Base-by-base conservation (phyloP, 2,888 invertebrate species). In the Xylocampa areola region DNA sequence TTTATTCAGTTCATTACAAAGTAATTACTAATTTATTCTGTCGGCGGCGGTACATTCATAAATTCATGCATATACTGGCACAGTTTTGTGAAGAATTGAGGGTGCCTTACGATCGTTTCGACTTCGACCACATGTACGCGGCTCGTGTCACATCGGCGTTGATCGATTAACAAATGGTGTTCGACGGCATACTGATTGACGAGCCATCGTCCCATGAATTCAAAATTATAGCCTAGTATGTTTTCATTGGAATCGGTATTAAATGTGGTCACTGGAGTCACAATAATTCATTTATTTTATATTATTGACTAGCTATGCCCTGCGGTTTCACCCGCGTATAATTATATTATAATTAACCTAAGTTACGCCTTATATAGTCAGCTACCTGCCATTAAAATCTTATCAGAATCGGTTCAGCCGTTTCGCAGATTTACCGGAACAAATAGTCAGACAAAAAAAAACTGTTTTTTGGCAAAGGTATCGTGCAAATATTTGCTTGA, bases 141-240 rank as follows among this genome's bases (percentile, higher is more conserved):
- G 50, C 50, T 49, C 60, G 44, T 49, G 41, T 50, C 60, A 62
- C 59, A 49, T 60, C 37, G 41, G 54, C 63, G 48, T 62, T 48
- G 47, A 57, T 55, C 50, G 62, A 65, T 63, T 67, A 68, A 32
- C 57, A 59, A 67, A 63, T 55, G 64, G 53, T 62, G 41, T 49
- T 47, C 55, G 58, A 59, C 72, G 59, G 66, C 72, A 74, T 50
- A 60, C 60, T 67, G 76, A 79, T 74, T 50, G 55, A 77, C 52
- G 45, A 50, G 11, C 30, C 10, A 6, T 23, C 57, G 50, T 32
- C 37, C 16, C n/a, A 11, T 58, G 54, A 61, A 61, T 73, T 69
- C 19, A 32, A 57, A 76, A 51, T 52, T 17, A 27, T 48, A 47
- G 30, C 5, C 40, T 49, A 11, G 25, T 39, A 23, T 36, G n/a